phyloP scores from a whole-genome alignment of 2,113 vertebrate genomes.

The Psilopsiagon aymara region DNA sequence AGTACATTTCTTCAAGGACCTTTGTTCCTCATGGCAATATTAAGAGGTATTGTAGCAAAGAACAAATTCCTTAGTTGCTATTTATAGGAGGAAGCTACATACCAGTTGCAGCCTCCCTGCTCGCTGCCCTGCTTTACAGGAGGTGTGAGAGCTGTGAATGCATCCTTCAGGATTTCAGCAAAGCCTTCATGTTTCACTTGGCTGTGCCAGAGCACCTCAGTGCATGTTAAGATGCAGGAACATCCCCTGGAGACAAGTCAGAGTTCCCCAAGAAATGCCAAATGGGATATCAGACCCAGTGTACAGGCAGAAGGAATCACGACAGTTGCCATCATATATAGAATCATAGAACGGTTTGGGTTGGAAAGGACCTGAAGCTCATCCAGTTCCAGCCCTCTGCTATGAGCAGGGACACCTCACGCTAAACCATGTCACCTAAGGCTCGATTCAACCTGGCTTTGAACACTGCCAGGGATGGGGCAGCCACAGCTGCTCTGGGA shows the following conservation, averaged over 20 bases:
- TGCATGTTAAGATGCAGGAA: background rate
- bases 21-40: background rate
- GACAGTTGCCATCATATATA: background rate
- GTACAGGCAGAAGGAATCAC: background rate
- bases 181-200: background rate
- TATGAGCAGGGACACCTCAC: background rate
- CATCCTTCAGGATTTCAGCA: background rate
- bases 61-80: background rate
- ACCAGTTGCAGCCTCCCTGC: background rate
- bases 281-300: background rate
- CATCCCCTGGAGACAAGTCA: background rate
- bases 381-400: background rate
- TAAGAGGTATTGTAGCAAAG: background rate
- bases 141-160: slow-evolving; percentile 36
- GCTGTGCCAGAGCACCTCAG: slow-evolving; percentile 15
- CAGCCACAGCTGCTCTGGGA: too few species aligned
- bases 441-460: too few species aligned
- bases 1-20: accelerated
- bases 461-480: too few species aligned
- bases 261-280: background rate
- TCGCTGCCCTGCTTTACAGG: background rate
- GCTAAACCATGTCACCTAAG: too few species aligned
- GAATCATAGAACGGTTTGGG: background rate
- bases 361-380: background rate
- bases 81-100: background rate